These are phyloP conservation scores for Thyatira batis DNA, from an alignment of 2,888 invertebrate species.

Conservation along the genomic window DNA sequence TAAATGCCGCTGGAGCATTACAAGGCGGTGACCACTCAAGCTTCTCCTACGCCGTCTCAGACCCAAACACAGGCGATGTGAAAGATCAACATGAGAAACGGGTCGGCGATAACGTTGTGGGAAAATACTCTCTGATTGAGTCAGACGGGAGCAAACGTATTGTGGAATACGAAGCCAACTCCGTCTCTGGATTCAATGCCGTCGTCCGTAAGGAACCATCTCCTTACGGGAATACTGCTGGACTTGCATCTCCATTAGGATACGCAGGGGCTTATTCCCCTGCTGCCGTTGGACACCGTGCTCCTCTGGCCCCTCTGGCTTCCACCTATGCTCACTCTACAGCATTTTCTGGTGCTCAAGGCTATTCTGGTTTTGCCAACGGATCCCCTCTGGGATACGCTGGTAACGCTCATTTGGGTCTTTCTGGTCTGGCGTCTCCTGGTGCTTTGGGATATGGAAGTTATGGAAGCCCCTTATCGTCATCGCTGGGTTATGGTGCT, in stretches of 20 bases:
- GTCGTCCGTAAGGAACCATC: slow-evolving; percentile 78
- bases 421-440: slow-evolving; percentile 13
- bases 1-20: slow-evolving; percentile 70
- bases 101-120: slow-evolving; percentile 76
- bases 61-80: slow-evolving; percentile 81
- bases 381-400: not conserved
- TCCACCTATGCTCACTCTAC: slow-evolving; percentile 6
- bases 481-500: not conserved
- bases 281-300: slow-evolving; percentile 10
- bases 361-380: too few relatives aligned
- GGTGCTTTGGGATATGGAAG: slow-evolving; percentile 16
- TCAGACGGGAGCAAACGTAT: slow-evolving; percentile 81
- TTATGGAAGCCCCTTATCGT: not conserved
- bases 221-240: slow-evolving; percentile 37
- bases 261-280: not conserved
- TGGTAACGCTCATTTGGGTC: not conserved
- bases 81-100: slow-evolving; percentile 82
- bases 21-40: slow-evolving; percentile 77
- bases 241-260: not conserved
- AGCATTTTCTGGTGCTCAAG: slow-evolving; percentile 3
- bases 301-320: not conserved
- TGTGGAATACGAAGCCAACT: slow-evolving; percentile 83
- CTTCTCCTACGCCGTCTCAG: slow-evolving; percentile 82
- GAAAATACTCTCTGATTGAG: slow-evolving; percentile 82
- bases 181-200: slow-evolving; percentile 82